phyloP scores from a whole-genome alignment of 2,113 vertebrate species.

The Henicopernis longicauda region DNA sequence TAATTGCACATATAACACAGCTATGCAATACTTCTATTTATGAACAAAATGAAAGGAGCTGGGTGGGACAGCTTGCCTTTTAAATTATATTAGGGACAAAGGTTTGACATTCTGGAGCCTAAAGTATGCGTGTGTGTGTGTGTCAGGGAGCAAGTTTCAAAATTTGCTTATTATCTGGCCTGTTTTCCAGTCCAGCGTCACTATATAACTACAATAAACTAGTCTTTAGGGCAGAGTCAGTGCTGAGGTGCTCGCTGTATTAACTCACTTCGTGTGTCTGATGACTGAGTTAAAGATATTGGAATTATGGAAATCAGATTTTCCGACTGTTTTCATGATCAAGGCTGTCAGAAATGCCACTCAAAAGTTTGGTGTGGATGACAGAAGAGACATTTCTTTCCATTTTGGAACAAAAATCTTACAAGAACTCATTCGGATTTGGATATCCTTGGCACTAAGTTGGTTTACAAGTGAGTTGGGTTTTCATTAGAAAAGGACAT shows the following conservation, averaged over 20 bases:
- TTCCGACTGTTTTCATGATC: background rate
- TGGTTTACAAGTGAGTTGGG: background rate
- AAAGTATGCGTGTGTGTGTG: background rate
- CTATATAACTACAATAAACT: background rate
- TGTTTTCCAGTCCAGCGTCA: background rate
- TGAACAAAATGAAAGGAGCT: background rate
- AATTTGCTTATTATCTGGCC: background rate
- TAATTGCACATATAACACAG: background rate
- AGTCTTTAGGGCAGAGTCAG: background rate
- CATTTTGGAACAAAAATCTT: background rate
- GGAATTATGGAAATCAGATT: background rate
- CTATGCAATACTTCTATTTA: background rate
- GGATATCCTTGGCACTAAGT: background rate
- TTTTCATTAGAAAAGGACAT: background rate
- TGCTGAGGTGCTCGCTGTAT: background rate
- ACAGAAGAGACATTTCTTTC: background rate
- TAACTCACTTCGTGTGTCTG: background rate
- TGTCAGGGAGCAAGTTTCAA: background rate
- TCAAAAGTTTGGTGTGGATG: background rate
- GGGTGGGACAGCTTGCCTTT: background rate
- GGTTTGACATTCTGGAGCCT: background rate
- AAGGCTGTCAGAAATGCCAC: background rate
- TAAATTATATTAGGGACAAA: background rate
- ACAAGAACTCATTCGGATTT: background rate
- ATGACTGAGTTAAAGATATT: background rate